phyloP scores from a whole-genome alignment of 2,113 vertebrate species.

The Cinclus mexicanus region DNA sequence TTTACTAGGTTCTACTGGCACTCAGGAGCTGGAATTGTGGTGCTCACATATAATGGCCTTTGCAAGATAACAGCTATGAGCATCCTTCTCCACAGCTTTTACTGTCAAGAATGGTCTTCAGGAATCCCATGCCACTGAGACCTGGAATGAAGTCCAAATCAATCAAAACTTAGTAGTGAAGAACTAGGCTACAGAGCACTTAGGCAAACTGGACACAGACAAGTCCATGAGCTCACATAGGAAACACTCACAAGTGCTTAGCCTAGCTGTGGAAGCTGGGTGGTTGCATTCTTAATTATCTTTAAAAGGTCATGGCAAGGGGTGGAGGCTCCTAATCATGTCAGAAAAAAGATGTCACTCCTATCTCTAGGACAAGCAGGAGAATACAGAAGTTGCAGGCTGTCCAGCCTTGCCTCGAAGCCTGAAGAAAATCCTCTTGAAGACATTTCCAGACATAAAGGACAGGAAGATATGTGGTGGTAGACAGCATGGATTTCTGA shows the following conservation, averaged over 20 bases:
- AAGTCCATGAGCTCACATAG: not conserved
- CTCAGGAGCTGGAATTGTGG: not conserved
- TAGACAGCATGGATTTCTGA: not conserved
- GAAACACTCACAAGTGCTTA: not conserved
- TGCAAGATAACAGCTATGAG: not conserved
- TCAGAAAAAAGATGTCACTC: not conserved
- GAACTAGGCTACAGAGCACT: not conserved
- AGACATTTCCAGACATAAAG: not conserved
- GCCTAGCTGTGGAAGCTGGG: not conserved
- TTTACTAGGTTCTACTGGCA: not conserved
- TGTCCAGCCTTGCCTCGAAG: rapidly evolving
- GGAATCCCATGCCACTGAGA: not conserved
- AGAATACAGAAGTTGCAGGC: not conserved
- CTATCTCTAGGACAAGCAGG: not conserved
- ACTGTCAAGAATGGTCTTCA: not conserved
- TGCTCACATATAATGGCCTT: not conserved
- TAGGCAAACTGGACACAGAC: not conserved
- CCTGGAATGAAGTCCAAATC: not conserved
- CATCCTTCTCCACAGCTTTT: not conserved
- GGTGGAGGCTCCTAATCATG: rapidly evolving
- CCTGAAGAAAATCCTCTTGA: not conserved
- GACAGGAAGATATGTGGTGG: not conserved
- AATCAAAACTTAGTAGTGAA: not conserved
- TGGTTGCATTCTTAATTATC: not conserved
- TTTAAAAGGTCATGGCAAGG: not conserved